Evolutionary conservation across 2,888 invertebrate genomes (phyloP).

Genomic region (Parascotia fuliginaria): DNA sequence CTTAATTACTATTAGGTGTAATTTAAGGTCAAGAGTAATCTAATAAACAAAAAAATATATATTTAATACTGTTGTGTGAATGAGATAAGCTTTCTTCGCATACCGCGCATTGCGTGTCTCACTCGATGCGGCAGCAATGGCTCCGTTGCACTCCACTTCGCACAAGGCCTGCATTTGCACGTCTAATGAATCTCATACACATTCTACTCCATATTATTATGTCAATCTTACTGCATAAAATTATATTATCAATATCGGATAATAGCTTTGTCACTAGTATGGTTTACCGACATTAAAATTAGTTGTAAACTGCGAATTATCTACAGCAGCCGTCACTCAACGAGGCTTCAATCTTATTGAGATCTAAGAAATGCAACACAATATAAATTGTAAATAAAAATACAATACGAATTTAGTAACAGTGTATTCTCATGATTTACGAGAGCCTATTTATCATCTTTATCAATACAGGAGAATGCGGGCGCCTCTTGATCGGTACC

Average conservation of each 20-base stretch:
- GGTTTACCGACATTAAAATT: neutral
- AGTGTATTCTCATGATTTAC: neutral
- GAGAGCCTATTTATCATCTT: constrained; percentile 21
- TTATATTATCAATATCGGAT: no score
- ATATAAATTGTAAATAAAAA: neutral
- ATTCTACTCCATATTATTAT: constrained; percentile 24
- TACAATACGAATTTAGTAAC: no score
- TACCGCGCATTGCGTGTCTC: constrained; percentile 72
- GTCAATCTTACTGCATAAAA: constrained; percentile 1
- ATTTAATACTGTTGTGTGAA: constrained; percentile 14
- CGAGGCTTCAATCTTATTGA: no score
- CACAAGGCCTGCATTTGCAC: constrained; percentile 62
- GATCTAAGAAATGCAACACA: no score
- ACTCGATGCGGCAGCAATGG: constrained; percentile 37
- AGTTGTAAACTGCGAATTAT: neutral
- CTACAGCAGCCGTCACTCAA: neutral
- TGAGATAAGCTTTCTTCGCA: constrained; percentile 72
- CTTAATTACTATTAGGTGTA: neutral
- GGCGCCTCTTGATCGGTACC: constrained; percentile 49
- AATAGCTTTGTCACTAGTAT: neutral
- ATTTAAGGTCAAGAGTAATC: neutral
- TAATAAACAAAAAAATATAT: neutral
- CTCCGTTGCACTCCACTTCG: constrained; percentile 76
- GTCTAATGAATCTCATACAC: constrained; percentile 49
- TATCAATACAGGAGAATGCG: constrained; percentile 44